Evolutionary conservation across 1,140 invertebrate species (phyloP).

Genomic region (Heterodera schachtii): DNA sequence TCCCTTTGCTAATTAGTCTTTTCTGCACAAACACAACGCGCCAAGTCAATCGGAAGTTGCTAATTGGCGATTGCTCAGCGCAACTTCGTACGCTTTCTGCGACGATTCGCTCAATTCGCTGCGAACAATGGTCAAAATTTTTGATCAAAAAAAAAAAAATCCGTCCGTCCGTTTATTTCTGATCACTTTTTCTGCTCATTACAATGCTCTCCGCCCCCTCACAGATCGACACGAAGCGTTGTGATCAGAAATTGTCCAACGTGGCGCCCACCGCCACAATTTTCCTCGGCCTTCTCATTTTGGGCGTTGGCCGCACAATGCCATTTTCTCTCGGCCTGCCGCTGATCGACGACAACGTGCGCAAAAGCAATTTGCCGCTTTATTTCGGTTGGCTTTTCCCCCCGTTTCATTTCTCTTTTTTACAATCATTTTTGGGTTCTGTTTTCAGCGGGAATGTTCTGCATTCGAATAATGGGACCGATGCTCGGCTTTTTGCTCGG

Average conservation of each 20-base stretch:
- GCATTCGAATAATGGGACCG: conserved; percentile 63
- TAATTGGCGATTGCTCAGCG: conserved; percentile 40
- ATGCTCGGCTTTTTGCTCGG: conserved; percentile 62
- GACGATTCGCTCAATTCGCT: conserved; percentile 42
- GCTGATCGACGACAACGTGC: conserved; percentile 63
- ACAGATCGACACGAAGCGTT: conserved; percentile 50
- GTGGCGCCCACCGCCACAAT: conserved; percentile 58
- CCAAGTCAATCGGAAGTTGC: conserved; percentile 30
- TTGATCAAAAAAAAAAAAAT: no score
- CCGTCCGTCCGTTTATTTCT: no score
- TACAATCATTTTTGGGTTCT: not conserved
- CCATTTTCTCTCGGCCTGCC: conserved; percentile 63
- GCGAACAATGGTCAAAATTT: conserved; percentile 46
- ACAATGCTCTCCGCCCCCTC: not conserved
- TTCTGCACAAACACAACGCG: conserved; percentile 38
- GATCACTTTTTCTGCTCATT: no score
- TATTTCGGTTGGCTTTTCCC: conserved; percentile 54
- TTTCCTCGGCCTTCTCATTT: conserved; percentile 56
- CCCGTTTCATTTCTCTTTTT: conserved; percentile 21
- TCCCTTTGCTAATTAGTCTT: conserved; percentile 21
- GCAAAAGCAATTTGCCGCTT: conserved; percentile 57
- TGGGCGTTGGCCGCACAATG: conserved; percentile 62
- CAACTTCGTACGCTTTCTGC: conserved; percentile 58
- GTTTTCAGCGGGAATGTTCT: conserved; percentile 62
- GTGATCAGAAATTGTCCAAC: conserved; percentile 49